phyloP scores from a whole-genome alignment of 2,797 vertebrate genomes.

The Amphiprion clarkii region DNA sequence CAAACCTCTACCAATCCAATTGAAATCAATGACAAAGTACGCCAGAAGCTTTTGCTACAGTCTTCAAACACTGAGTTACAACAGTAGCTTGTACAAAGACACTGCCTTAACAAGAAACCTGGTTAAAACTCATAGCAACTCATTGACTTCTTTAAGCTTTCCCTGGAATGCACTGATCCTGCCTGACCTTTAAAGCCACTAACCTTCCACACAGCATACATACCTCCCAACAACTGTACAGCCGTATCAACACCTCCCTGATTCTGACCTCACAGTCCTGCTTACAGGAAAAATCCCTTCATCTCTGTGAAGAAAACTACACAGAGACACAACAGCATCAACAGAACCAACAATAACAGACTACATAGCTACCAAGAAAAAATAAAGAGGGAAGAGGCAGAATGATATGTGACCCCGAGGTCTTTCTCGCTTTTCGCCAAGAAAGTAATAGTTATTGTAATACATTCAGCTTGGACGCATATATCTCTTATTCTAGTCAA shows the following conservation, averaged over 20 bases:
- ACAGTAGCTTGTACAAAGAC: not conserved
- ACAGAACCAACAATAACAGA: not conserved
- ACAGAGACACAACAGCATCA: not conserved
- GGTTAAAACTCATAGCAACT: not conserved
- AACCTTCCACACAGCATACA: not conserved
- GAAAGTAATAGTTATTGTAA: constrained; percentile 39
- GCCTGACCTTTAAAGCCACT: constrained; percentile 37
- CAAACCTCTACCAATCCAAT: too few relatives aligned
- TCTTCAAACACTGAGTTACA: too few relatives aligned
- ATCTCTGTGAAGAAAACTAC: not conserved
- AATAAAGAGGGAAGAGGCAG: not conserved
- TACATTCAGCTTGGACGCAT: not conserved
- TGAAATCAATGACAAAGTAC: too few relatives aligned
- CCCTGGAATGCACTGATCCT: constrained; percentile 51
- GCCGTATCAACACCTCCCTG: not conserved
- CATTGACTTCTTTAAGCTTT: too few relatives aligned
- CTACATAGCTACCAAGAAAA: not conserved
- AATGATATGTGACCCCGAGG: constrained; percentile 17
- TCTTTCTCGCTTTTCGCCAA: not conserved
- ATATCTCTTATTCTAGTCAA: not conserved
- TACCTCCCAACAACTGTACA: not conserved
- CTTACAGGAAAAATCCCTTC: not conserved
- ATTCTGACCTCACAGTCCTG: not conserved
- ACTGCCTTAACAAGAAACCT: constrained; percentile 1
- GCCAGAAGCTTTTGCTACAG: not conserved